Percentiles rank a stretch among this genome's conserved stretches.
These are phyloP conservation scores for Halcyon smyrnensis DNA, from an alignment of 2,797 vertebrate species.

Conservation along the genomic window DNA sequence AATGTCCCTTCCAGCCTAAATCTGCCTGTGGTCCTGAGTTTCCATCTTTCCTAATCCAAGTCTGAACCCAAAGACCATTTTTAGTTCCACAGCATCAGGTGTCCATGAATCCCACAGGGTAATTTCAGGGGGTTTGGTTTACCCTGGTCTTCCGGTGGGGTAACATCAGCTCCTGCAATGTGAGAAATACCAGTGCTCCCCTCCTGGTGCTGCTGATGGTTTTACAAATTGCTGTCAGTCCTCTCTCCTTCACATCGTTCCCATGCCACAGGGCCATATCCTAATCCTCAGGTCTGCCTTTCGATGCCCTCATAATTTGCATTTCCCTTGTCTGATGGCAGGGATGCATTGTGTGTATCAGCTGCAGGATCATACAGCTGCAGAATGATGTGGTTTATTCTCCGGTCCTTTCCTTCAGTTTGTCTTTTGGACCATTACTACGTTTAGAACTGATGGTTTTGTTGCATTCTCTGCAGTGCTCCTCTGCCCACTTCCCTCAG, in stretches of 20 bases:
- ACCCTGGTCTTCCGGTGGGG: background rate
- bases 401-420: background rate
- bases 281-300: background rate
- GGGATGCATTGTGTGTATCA: rapidly evolving
- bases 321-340: background rate
- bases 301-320: background rate
- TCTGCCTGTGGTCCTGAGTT: background rate
- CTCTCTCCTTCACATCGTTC: background rate
- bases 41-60: background rate
- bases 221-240: background rate
- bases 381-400: background rate
- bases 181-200: background rate
- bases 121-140: background rate
- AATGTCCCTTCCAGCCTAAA: background rate
- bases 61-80: background rate
- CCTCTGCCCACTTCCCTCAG: background rate
- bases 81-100: background rate
- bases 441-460: background rate
- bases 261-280: background rate
- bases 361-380: background rate
- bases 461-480: background rate
- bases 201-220: background rate
- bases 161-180: background rate
- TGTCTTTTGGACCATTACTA: background rate
- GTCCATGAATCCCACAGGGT: background rate